Evolutionary conservation across 1,140 invertebrate species (phyloP).

Genomic region (Neodiprion lecontei): DNA sequence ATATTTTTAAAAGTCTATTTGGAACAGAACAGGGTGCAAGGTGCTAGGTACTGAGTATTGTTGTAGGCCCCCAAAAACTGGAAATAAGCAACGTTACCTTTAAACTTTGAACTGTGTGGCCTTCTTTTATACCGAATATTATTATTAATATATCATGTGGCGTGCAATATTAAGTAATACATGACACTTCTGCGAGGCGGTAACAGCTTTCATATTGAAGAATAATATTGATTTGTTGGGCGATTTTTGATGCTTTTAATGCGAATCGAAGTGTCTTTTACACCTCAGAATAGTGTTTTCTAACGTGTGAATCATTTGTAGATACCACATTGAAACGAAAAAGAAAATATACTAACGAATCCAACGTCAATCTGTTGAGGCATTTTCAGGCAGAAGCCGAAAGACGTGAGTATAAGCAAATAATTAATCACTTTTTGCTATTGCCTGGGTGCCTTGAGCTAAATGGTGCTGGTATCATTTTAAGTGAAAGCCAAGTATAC

Average conservation of each 20-base stretch:
- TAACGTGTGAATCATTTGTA: slow-evolving; percentile 33
- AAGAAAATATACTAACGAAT: slow-evolving; percentile 66
- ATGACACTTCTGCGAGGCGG: background rate
- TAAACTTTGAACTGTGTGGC: slow-evolving; percentile 14
- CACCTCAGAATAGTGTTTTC: slow-evolving; percentile 19
- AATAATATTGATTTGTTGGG: slow-evolving; percentile 40
- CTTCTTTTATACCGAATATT: slow-evolving; percentile 15
- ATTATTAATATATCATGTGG: background rate
- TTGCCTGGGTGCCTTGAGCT: slow-evolving; percentile 6
- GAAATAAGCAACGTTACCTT: slow-evolving; percentile 12
- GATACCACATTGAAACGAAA: slow-evolving; percentile 61
- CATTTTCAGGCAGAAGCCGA: slow-evolving; percentile 62
- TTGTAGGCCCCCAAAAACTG: background rate
- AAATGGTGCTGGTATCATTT: slow-evolving; percentile 36
- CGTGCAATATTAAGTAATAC: background rate
- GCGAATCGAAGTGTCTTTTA: slow-evolving; percentile 33
- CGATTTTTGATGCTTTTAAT: slow-evolving; percentile 42
- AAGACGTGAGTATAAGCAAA: slow-evolving; percentile 64
- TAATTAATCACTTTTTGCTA: slow-evolving; percentile 24
- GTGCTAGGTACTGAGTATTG: background rate
- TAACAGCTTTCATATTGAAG: background rate
- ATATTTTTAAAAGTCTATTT: background rate
- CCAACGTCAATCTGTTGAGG: slow-evolving; percentile 60
- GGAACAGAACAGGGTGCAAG: too few relatives aligned
- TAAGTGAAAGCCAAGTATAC: slow-evolving; percentile 25